phyloP scores from a whole-genome alignment of 2,888 invertebrate species.

The Leucophenga maculata region DNA sequence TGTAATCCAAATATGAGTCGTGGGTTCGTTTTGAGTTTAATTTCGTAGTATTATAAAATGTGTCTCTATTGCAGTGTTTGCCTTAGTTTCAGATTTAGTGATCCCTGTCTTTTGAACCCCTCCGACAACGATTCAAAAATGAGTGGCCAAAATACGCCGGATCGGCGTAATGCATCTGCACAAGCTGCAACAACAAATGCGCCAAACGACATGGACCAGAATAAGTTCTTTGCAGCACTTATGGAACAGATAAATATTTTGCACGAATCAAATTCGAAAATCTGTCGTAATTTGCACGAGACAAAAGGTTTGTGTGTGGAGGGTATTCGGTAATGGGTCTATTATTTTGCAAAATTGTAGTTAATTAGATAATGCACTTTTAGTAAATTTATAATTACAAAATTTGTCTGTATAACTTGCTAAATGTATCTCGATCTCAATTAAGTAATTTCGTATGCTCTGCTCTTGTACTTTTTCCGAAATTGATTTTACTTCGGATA shows the following conservation, averaged over 20 bases:
- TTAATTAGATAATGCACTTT: background rate
- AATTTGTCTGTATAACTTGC: constrained; percentile 26
- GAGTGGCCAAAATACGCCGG: constrained; percentile 70
- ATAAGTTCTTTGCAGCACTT: constrained; percentile 73
- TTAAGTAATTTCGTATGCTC: constrained; percentile 24
- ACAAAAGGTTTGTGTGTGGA: constrained; percentile 76
- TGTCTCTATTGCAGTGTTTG: background rate
- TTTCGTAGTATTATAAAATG: too few relatives aligned
- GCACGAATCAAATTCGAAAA: constrained; percentile 82
- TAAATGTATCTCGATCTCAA: constrained; percentile 8
- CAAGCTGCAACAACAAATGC: constrained; percentile 41
- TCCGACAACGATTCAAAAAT: constrained; percentile 72
- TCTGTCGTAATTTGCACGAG: constrained; percentile 83
- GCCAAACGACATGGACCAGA: constrained; percentile 64
- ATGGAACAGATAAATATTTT: constrained; percentile 82
- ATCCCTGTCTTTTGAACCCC: constrained; percentile 71
- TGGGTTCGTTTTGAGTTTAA: constrained; percentile 51
- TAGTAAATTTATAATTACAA: background rate
- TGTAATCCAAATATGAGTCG: constrained; percentile 70
- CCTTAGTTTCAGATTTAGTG: constrained; percentile 70
- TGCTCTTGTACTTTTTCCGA: constrained; percentile 13
- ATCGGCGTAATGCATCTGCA: constrained; percentile 56
- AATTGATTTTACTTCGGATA: constrained; percentile 15
- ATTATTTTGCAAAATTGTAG: background rate
- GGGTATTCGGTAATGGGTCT: background rate